Evolutionary conservation across 2,888 invertebrate species (phyloP).

Genomic region (Odontothrips loti): DNA sequence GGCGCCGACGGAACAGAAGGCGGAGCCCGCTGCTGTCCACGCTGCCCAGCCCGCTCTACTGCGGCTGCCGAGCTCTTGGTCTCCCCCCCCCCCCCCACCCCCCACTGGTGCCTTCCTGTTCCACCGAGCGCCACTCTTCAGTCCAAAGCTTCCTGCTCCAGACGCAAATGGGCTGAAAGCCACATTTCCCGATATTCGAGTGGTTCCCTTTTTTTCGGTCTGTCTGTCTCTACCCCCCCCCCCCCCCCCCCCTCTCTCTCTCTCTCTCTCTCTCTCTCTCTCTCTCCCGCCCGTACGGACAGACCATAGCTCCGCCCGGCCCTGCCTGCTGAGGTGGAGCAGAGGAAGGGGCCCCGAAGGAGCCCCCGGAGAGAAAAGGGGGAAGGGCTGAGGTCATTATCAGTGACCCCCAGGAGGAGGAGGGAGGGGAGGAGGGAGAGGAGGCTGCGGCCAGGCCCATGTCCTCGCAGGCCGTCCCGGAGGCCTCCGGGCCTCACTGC

Average conservation of each 20-base stretch:
- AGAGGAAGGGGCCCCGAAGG: background rate
- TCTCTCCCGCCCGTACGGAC: background rate
- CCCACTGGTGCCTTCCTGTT: background rate
- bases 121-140: background rate
- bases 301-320: too few relatives aligned
- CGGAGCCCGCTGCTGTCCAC: too few relatives aligned
- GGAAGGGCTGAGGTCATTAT: background rate
- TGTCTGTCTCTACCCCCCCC: background rate
- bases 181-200: conserved; percentile 14
- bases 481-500: too few relatives aligned
- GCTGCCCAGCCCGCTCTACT: background rate
- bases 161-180: conserved; percentile 3
- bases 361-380: background rate
- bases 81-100: background rate
- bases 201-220: background rate
- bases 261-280: conserved; percentile 8
- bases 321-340: too few relatives aligned
- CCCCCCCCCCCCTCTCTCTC: background rate
- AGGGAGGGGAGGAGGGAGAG: too few relatives aligned
- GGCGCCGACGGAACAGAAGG: too few relatives aligned
- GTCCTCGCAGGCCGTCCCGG: too few relatives aligned
- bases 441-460: too few relatives aligned
- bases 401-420: conserved; percentile 15
- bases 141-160: background rate
- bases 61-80: too few relatives aligned